These are phyloP conservation scores for Drosophila austrosaltans DNA, from an alignment of 2,888 invertebrate species.

Conservation along the genomic window DNA sequence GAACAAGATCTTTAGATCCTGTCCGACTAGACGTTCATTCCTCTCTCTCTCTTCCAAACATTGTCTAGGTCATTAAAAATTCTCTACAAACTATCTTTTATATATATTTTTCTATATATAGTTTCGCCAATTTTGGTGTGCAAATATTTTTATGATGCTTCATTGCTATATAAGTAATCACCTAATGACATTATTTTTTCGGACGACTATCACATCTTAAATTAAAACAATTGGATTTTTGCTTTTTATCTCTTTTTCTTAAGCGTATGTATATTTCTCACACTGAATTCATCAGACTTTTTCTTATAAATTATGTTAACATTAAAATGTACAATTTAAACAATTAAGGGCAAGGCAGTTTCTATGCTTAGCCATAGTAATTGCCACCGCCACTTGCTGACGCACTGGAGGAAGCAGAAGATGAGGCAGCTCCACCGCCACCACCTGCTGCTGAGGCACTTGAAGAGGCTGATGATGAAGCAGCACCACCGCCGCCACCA, in stretches of 20 bases:
- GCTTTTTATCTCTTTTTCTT: neutral
- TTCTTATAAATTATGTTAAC: slow-evolving; percentile 12
- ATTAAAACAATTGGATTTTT: neutral
- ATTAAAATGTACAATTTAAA: slow-evolving; percentile 26
- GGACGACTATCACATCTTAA: neutral
- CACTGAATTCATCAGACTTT: slow-evolving; percentile 37
- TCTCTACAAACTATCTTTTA: slow-evolving; percentile 11
- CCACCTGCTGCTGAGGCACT: slow-evolving; percentile 32
- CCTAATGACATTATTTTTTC: slow-evolving; percentile 49
- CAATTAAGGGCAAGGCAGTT: neutral
- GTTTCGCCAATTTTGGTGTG: slow-evolving; percentile 27
- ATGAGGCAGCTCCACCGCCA: slow-evolving; percentile 34
- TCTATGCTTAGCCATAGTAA: slow-evolving; percentile 22
- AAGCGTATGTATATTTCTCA: neutral
- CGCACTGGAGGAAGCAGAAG: slow-evolving; percentile 31
- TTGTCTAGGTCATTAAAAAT: slow-evolving; percentile 22
- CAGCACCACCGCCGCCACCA: slow-evolving; percentile 10
- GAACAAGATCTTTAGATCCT: no score
- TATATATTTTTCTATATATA: slow-evolving; percentile 1
- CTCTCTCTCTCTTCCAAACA: neutral
- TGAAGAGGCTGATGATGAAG: slow-evolving; percentile 18
- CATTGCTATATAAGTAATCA: slow-evolving; percentile 52
- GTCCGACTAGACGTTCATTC: no score
- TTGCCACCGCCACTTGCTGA: slow-evolving; percentile 18
- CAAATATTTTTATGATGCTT: slow-evolving; percentile 59